Evolutionary conservation across 2,888 invertebrate species (phyloP), one percentile per base, ranked within the genome.

Genomic region (Leptopilina myrica): DNA sequence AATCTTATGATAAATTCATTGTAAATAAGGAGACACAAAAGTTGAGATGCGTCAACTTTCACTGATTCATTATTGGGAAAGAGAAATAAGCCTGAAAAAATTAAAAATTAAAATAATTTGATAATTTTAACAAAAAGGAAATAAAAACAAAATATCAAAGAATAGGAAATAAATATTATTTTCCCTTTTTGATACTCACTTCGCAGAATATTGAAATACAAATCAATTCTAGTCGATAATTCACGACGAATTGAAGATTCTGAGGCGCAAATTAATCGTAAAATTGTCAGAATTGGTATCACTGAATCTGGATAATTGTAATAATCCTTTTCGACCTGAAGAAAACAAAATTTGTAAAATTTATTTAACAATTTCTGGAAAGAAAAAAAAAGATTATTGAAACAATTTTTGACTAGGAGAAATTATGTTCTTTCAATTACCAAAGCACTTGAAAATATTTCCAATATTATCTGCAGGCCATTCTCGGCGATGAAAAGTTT

Each of bases 401-500:
- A 12, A 26, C 0, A 5, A 33, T 26, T 26, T 12, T 64, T 3
- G 33, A 43, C 20, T 26, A 2, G 15, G 64, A 59, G 53, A 56
- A 33, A 26, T 76, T 26, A 62, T 64, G 46, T 43, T 43, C 7
- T 43, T 43, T 1, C 43, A 64, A 83, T 86, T 87, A 92, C 92
- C 85, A 92, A 84, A 3, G 93, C 91, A 81, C 89, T 91, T 78
- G 91, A 89, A 86, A 94, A 92, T 76, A 93, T 90, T 73, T 93
- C 91, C 40, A 92, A 85, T 56, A 94, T 86, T 66, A 94, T 87
- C 76, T 92, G 91, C 12, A 95, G 81, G 0, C 95, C 95, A 80
- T 93, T 92, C 73, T 92, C 92, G 75, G 93, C 93, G 15, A 95
- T 80, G 86, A 95, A 95, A 0, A 93, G 88, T 46, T 93, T 93